These are phyloP conservation scores for Dicyrtomina minuta DNA, from an alignment of 2,888 invertebrate species.

Conservation along the genomic window DNA sequence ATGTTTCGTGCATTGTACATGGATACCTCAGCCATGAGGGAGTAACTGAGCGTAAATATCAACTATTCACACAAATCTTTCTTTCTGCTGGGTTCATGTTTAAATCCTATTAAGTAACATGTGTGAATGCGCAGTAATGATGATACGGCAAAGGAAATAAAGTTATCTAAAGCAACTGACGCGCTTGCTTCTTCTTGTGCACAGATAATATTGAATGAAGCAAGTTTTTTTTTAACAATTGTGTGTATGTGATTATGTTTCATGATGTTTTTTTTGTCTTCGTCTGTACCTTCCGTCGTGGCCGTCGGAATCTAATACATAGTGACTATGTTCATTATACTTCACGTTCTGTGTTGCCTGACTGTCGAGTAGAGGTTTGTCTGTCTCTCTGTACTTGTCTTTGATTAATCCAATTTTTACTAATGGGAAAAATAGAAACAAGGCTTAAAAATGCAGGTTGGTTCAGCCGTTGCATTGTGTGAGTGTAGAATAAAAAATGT, in stretches of 20 bases:
- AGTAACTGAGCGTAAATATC: not conserved
- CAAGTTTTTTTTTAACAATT: not conserved
- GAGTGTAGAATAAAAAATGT: too few relatives aligned
- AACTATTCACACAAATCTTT: not conserved
- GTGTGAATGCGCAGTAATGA: not conserved
- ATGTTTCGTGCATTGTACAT: not conserved
- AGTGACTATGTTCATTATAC: too few relatives aligned
- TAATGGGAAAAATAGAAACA: not conserved
- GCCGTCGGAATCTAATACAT: too few relatives aligned
- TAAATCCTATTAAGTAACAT: constrained; percentile 2
- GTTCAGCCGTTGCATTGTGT: too few relatives aligned
- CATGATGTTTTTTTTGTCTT: too few relatives aligned
- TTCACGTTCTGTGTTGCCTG: too few relatives aligned
- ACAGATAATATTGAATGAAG: not conserved
- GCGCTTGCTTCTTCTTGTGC: too few relatives aligned
- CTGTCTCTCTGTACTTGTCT: too few relatives aligned
- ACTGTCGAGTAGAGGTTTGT: too few relatives aligned
- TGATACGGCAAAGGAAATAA: not conserved
- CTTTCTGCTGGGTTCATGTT: constrained; percentile 6
- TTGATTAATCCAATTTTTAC: not conserved
- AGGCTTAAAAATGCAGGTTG: not conserved
- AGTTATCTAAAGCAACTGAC: not conserved
- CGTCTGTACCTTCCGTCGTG: too few relatives aligned
- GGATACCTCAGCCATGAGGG: not conserved
- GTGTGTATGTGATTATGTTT: not conserved